A percentile compares a stretch with the other conserved stretches of the same genome.
phyloP scores from a whole-genome alignment of 2,888 invertebrate species.

The Saturnia pavonia region DNA sequence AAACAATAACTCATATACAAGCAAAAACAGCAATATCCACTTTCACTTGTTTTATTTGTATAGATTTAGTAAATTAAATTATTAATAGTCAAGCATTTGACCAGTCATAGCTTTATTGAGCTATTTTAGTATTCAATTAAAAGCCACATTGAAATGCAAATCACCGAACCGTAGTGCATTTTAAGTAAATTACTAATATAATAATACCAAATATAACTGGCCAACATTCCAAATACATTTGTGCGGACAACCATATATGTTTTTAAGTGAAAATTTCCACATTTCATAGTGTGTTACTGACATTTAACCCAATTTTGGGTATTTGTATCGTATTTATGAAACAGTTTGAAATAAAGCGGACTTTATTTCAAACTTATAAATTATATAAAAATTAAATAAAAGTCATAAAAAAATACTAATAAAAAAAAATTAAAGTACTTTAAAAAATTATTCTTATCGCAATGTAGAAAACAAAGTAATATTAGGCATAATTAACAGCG shows the following conservation, averaged over 20 bases:
- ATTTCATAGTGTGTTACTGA: constrained; percentile 11
- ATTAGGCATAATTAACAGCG: too few species aligned
- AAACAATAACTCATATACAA: too few species aligned
- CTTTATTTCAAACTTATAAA: background rate
- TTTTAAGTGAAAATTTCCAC: constrained; percentile 8
- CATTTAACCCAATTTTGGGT: background rate
- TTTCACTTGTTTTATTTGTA: too few species aligned
- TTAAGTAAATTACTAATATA: background rate
- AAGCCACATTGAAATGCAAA: constrained; percentile 1
- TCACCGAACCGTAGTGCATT: background rate
- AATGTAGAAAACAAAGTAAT: too few species aligned
- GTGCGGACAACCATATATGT: background rate
- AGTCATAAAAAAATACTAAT: too few species aligned
- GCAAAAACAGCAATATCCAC: too few species aligned
- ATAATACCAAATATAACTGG: constrained; percentile 5
- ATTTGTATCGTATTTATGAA: constrained; percentile 9
- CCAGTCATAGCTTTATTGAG: background rate
- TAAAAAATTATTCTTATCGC: too few species aligned
- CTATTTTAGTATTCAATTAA: background rate
- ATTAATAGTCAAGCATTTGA: background rate
- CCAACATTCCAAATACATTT: constrained; percentile 2
- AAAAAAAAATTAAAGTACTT: too few species aligned
- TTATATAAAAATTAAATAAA: background rate
- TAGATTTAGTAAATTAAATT: too few species aligned
- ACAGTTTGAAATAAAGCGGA: background rate